These are phyloP conservation scores for Prorops nasuta DNA, from an alignment of 1,140 invertebrate genomes.

Conservation along the genomic window DNA sequence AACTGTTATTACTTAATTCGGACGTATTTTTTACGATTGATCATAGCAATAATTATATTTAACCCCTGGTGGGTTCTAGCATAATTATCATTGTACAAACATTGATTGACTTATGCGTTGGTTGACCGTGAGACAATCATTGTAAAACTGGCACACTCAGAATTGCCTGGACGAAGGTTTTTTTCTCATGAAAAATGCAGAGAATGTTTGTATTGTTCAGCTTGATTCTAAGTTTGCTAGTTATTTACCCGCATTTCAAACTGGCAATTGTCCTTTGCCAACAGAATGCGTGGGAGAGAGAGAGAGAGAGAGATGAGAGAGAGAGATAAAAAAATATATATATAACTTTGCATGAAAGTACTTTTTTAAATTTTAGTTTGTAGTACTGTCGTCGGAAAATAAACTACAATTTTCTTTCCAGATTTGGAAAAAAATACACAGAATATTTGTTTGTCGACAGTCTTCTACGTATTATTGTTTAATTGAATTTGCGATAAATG, in stretches of 20 bases:
- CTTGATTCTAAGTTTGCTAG: too few species aligned
- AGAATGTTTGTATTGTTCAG: too few species aligned
- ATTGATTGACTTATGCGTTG: conserved; percentile 14
- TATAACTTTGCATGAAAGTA: conserved; percentile 39
- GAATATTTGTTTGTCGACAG: too few species aligned
- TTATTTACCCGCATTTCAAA: too few species aligned
- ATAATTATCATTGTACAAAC: conserved; percentile 14
- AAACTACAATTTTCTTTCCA: conserved; percentile 43
- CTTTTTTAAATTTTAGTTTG: conserved; percentile 47
- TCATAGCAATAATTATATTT: conserved; percentile 16
- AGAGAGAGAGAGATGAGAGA: conserved; percentile 14
- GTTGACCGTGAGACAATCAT: conserved; percentile 13
- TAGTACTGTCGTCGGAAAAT: conserved; percentile 39
- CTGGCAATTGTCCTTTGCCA: too few species aligned
- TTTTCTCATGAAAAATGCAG: too few species aligned
- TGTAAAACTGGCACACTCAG: conserved; percentile 8
- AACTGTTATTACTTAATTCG: conserved; percentile 21
- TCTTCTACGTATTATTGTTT: conserved; percentile 8
- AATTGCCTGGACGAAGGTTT: too few species aligned
- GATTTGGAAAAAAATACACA: conserved; percentile 6
- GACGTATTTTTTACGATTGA: conserved; percentile 11
- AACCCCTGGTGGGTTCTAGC: conserved; percentile 26
- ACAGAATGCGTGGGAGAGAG: conserved; percentile 1
- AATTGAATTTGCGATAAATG: too few species aligned
- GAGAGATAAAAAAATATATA: conserved; percentile 29